phyloP scores from a whole-genome alignment of 2,113 vertebrate genomes.

The Corvus cornix region DNA sequence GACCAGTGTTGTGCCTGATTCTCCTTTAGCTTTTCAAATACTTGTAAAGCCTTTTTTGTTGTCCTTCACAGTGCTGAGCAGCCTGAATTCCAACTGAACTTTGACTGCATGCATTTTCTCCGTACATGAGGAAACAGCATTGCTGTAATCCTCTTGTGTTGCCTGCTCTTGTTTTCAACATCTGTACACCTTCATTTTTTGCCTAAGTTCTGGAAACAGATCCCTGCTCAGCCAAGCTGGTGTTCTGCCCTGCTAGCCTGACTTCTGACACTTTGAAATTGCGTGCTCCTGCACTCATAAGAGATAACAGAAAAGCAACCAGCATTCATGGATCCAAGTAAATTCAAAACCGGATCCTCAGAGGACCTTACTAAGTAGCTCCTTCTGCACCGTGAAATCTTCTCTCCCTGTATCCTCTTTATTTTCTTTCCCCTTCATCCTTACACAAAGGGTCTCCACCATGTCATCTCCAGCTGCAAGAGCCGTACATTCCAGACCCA shows the following conservation, averaged over 20 bases:
- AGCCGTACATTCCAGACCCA: not conserved
- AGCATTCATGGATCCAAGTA: not conserved
- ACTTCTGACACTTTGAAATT: not conserved
- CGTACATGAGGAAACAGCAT: fast-evolving
- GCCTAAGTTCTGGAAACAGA: not conserved
- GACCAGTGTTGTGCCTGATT: not conserved
- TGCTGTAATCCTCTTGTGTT: not conserved
- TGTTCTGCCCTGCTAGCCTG: not conserved
- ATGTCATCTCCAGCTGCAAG: not conserved
- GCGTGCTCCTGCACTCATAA: not conserved
- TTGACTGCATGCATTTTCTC: not conserved
- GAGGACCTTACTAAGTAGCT: not conserved
- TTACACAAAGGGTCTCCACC: not conserved
- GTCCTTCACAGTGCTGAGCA: not conserved
- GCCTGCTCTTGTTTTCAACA: not conserved
- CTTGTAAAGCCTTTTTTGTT: not conserved
- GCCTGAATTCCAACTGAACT: not conserved
- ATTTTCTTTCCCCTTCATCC: not conserved
- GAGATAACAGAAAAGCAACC: not conserved
- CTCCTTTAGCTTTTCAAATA: not conserved
- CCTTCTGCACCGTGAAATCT: not conserved
- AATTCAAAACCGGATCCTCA: not conserved
- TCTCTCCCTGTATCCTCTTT: fast-evolving
- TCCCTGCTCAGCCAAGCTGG: not conserved
- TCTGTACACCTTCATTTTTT: not conserved